These are phyloP conservation scores for Adrianichthys oophorus DNA, from an alignment of 2,797 vertebrate species.

Conservation along the genomic window DNA sequence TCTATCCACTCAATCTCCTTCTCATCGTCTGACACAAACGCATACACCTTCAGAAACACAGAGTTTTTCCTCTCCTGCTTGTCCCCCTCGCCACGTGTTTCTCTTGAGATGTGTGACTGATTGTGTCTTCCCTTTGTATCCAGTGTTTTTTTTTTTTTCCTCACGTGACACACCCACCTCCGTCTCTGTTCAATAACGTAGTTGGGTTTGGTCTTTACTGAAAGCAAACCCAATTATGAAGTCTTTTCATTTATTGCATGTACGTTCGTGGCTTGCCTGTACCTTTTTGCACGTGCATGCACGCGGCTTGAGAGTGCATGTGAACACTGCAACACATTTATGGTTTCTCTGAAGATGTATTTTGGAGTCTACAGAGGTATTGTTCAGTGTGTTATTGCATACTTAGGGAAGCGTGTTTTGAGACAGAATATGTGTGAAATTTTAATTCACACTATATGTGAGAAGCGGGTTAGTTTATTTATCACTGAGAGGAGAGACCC, in stretches of 20 bases:
- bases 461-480: conserved; percentile 66
- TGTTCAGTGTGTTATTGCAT: conserved; percentile 66
- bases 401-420: conserved; percentile 67
- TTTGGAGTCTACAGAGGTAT: conserved; percentile 55
- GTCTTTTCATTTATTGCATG: conserved; percentile 42
- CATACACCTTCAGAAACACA: conserved; percentile 26
- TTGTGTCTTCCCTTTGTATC: conserved; percentile 19
- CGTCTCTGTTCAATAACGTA: conserved; percentile 44
- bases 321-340: conserved; percentile 56
- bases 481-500: conserved; percentile 54
- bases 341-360: conserved; percentile 64
- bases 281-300: conserved; percentile 28
- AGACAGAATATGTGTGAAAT: conserved; percentile 66
- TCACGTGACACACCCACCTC: conserved; percentile 32
- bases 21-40: conserved; percentile 35
- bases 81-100: conserved; percentile 17
- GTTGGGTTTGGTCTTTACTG: conserved; percentile 40
- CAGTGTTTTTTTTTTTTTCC: conserved; percentile 39
- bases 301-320: conserved; percentile 17
- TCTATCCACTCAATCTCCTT: conserved; percentile 60
- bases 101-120: conserved; percentile 28
- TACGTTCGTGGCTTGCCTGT: conserved; percentile 34
- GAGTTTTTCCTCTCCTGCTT: conserved; percentile 25
- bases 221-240: conserved; percentile 43
- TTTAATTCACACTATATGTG: conserved; percentile 72